Conservation (phyloP, 1,140 invertebrate species). For the Tenebrio molitor region DNA sequence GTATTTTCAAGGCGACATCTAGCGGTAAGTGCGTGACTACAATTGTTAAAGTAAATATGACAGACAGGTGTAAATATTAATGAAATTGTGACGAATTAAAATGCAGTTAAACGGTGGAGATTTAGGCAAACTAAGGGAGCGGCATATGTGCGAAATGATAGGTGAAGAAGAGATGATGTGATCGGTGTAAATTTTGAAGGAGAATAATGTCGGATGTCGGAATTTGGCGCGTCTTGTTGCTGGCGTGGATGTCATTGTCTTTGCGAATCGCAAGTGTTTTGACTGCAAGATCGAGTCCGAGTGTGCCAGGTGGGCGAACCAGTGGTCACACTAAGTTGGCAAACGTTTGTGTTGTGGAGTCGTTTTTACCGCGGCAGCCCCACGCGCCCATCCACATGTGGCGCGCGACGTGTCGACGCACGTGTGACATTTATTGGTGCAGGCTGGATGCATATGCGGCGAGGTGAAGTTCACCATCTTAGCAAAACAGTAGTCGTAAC, state of each 20-base stretch:
- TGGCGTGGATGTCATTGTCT: background rate
- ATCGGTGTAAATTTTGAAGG: too few species aligned
- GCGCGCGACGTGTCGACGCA: conserved; percentile 57
- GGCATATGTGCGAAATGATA: too few species aligned
- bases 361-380: conserved; percentile 39
- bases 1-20: too few species aligned
- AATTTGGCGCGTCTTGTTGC: too few species aligned
- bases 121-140: too few species aligned
- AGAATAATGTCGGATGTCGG: too few species aligned
- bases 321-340: conserved; percentile 19
- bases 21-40: too few species aligned
- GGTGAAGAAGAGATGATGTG: too few species aligned
- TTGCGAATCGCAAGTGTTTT: conserved; percentile 16
- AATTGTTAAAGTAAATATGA: too few species aligned
- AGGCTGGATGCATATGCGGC: conserved; percentile 52
- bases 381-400: conserved; percentile 54
- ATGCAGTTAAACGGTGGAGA: too few species aligned
- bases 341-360: conserved; percentile 33
- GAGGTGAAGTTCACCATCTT: conserved; percentile 53
- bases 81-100: too few species aligned
- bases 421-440: conserved; percentile 60
- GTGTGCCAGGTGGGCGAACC: conserved; percentile 40
- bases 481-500: conserved; percentile 30
- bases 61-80: too few species aligned
- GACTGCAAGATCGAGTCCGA: conserved; percentile 36